Evolutionary conservation across 2,113 vertebrate genomes (phyloP).

Genomic region (Cryptoleucopteryx plumbea): DNA sequence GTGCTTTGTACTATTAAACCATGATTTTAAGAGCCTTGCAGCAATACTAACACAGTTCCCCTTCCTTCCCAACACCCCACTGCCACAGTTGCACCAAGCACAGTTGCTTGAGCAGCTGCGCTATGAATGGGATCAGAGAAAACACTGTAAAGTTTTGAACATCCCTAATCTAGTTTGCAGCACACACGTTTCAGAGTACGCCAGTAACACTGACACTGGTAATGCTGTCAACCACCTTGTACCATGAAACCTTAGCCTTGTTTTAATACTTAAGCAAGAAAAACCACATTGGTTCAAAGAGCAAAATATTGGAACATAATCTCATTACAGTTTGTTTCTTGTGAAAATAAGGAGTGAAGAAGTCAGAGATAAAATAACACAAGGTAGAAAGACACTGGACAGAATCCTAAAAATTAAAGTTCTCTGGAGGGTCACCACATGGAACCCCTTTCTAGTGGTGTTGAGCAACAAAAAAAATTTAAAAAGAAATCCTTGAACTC

Average conservation of each 20-base stretch:
- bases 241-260: background rate
- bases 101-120: conserved; percentile 23
- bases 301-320: background rate
- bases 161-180: background rate
- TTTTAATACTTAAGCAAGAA: background rate
- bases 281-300: background rate
- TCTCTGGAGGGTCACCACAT: background rate
- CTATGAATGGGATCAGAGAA: background rate
- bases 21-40: background rate
- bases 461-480: background rate
- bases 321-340: background rate
- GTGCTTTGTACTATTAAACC: background rate
- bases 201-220: background rate
- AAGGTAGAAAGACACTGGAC: background rate
- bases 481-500: conserved; percentile 13
- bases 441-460: background rate
- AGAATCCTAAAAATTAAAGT: background rate
- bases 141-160: background rate
- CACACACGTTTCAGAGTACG: background rate
- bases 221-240: background rate
- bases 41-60: background rate
- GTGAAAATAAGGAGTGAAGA: background rate
- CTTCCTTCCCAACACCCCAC: background rate
- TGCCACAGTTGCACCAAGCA: background rate
- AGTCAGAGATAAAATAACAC: background rate